Conservation (phyloP, 2,797 vertebrate genomes). For the Melanotaenia parkinsoni region DNA sequence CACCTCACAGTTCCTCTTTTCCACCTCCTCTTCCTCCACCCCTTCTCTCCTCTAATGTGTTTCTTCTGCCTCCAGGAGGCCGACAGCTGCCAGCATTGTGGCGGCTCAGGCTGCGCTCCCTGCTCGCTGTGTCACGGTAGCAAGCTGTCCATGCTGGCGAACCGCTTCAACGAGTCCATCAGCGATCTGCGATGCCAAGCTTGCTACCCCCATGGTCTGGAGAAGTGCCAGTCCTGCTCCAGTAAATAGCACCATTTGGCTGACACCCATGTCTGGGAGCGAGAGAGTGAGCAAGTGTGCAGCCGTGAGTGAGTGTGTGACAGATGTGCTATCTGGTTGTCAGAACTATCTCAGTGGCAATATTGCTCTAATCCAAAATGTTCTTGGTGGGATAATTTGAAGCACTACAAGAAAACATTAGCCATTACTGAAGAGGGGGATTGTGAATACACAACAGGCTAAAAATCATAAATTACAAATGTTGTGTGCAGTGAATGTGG, state of each 20-base stretch:
- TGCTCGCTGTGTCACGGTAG: slow-evolving; percentile 97
- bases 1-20: slow-evolving; percentile 26
- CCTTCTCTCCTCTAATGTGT: slow-evolving; percentile 45
- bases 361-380: slow-evolving; percentile 67
- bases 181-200: slow-evolving; percentile 92
- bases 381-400: slow-evolving; percentile 64
- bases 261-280: slow-evolving; percentile 52
- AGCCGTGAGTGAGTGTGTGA: slow-evolving; percentile 38
- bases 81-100: slow-evolving; percentile 87
- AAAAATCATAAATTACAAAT: slow-evolving; percentile 66
- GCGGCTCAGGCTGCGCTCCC: slow-evolving; percentile 89
- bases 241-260: slow-evolving; percentile 77
- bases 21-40: slow-evolving; percentile 10
- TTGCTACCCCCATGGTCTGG: slow-evolving; percentile 90
- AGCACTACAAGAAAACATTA: slow-evolving; percentile 58
- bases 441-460: slow-evolving; percentile 39
- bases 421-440: slow-evolving; percentile 56
- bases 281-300: slow-evolving; percentile 27
- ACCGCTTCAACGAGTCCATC: slow-evolving; percentile 96
- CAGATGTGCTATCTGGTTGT: slow-evolving; percentile 42
- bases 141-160: slow-evolving; percentile 98
- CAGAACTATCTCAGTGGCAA: slow-evolving; percentile 60
- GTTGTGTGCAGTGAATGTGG: slow-evolving; percentile 68
- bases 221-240: slow-evolving; percentile 89
- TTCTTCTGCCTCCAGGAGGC: slow-evolving; percentile 76